Conservation (phyloP, 2,888 invertebrate species). For the Orthosia gothica region DNA sequence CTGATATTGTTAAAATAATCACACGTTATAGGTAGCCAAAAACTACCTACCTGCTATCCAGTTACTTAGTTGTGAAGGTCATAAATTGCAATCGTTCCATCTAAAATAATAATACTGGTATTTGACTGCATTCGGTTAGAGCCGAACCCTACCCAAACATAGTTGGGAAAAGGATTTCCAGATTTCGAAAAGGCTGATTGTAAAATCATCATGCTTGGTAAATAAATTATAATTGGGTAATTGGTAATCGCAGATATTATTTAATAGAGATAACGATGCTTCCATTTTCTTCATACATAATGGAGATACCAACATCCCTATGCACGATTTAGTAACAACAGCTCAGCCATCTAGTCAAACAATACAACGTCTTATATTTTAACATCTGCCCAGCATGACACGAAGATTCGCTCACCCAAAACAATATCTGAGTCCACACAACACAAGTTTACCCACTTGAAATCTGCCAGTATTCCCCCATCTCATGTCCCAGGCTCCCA, state of each 20-base stretch:
- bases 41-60: too few relatives aligned
- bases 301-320: background rate
- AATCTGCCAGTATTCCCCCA: conserved; percentile 58
- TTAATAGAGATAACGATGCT: background rate
- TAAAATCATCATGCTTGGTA: too few relatives aligned
- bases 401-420: conserved; percentile 23
- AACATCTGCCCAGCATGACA: background rate
- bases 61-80: too few relatives aligned
- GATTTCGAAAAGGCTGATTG: too few relatives aligned
- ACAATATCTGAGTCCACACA: conserved; percentile 29
- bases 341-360: background rate
- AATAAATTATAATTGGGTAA: too few relatives aligned
- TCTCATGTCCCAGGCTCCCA: conserved; percentile 27
- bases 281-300: background rate
- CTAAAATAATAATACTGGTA: too few relatives aligned
- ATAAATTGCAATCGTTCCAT: too few relatives aligned
- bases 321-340: background rate
- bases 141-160: too few relatives aligned
- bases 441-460: conserved; percentile 54
- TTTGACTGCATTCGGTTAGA: too few relatives aligned
- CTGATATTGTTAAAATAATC: too few relatives aligned
- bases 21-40: too few relatives aligned
- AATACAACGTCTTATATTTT: background rate
- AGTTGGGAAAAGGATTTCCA: too few relatives aligned
- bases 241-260: background rate